Evolutionary conservation across 2,113 vertebrate genomes (phyloP), one percentile per base, ranked within the genome.

Genomic region (Tachycineta bicolor): DNA sequence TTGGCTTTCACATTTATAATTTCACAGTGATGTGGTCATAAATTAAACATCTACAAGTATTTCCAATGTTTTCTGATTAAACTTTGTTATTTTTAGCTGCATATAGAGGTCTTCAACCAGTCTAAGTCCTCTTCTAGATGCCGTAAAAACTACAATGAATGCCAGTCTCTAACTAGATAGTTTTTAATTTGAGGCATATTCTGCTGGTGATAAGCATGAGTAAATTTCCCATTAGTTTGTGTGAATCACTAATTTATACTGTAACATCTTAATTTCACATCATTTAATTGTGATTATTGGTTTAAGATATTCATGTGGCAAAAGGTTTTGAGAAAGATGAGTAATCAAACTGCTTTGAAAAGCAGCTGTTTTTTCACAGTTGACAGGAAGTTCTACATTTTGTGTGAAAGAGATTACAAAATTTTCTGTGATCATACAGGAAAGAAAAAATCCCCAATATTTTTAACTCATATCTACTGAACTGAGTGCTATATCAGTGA

Each of bases 251-350:
- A n/a, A n/a, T 74, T 77, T 63, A 70, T 86, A 67, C 71, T 77
- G 47, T 90, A 90, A 88, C 55, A 59, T 70, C 79, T 74, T 94
- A 68, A 94, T 91, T 94, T 95, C 65, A 55, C 59, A 79, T 93
- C 49, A 92, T 49, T 94, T 94, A 94, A 92, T 90, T 25, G 29
- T 86, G 47, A 63, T 92, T 86, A 81, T 78, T 75, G 20, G 50
- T 86, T 96, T 77, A 90, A 94, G 76, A 63, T 88, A 90, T 77
- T 86, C 50, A 81, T 16, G 55, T 70, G 60, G 49, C 82, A 84
- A 78, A 90, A 75, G 20, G 14, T 75, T 93, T 92, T 95, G 75
- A 83, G 75, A 88, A 92, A 85, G 29, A 83, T 88, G 85, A 94
- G 37, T 71, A 84, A 92, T 81, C 28, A 75, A 90, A 56, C 44